Conservation (phyloP, 2,888 invertebrate species). For the Rhyacophila evoluta region DNA sequence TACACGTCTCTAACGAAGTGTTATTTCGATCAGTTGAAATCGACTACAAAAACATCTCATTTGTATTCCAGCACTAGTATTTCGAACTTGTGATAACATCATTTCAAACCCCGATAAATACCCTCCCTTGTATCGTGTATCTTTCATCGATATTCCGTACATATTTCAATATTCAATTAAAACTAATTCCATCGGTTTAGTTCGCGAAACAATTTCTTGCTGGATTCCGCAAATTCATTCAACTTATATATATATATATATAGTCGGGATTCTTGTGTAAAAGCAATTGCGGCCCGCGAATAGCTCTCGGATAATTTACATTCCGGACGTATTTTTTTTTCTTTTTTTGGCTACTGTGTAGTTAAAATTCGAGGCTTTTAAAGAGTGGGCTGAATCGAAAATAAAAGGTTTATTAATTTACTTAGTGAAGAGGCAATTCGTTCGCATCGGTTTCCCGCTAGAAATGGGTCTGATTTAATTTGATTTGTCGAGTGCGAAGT, state of each 20-base stretch:
- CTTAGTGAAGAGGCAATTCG: not conserved
- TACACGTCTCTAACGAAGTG: too few relatives aligned
- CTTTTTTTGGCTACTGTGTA: too few relatives aligned
- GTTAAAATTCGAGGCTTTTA: too few relatives aligned
- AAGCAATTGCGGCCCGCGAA: not conserved
- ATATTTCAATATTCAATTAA: constrained; percentile 4
- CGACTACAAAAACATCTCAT: not conserved
- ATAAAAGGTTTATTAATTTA: not conserved
- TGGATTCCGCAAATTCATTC: not conserved
- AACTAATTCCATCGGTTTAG: not conserved
- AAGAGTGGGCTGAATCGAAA: not conserved
- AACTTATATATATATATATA: too few relatives aligned
- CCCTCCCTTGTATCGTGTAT: not conserved
- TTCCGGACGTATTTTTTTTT: not conserved
- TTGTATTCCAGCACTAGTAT: not conserved
- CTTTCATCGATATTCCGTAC: not conserved
- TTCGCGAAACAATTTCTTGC: not conserved
- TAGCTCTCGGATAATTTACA: not conserved
- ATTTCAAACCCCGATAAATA: not conserved
- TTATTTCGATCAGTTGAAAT: not conserved
- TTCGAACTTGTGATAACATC: not conserved
- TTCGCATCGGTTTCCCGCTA: not conserved
- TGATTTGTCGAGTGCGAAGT: not conserved
- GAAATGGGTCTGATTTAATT: not conserved
- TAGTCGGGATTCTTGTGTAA: not conserved